Evolutionary conservation across 1,140 invertebrate species (phyloP).

Genomic region (Caenorhabditis briggsae): DNA sequence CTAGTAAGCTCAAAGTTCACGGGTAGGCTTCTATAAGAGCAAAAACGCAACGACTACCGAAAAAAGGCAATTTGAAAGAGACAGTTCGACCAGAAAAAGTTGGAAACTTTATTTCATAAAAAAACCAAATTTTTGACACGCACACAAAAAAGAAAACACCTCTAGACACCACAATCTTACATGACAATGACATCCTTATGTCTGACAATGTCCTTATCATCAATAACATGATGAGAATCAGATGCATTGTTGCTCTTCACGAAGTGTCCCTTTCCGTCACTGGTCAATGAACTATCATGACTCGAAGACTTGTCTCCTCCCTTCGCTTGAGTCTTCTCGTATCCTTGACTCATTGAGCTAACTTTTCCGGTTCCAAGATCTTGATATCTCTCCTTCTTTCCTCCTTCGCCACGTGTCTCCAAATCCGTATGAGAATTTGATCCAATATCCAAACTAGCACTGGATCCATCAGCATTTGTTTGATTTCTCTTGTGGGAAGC

Average conservation of each 20-base stretch:
- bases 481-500: background rate
- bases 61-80: too few relatives aligned
- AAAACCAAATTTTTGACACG: background rate
- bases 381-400: background rate
- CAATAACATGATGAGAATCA: slow-evolving; percentile 1
- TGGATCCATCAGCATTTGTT: slow-evolving; percentile 34
- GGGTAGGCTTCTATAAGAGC: too few relatives aligned
- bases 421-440: slow-evolving; percentile 8
- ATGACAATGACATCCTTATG: background rate
- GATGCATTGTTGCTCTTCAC: background rate
- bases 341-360: background rate
- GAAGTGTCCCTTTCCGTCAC: slow-evolving; percentile 42
- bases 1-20: too few relatives aligned
- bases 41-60: too few relatives aligned
- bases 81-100: too few relatives aligned
- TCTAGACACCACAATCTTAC: background rate
- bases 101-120: background rate
- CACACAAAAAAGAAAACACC: too few relatives aligned
- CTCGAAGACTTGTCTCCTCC: background rate
- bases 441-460: background rate
- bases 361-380: slow-evolving; percentile 27
- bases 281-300: background rate
- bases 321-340: slow-evolving; percentile 30
- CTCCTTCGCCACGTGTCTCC: slow-evolving; percentile 3
- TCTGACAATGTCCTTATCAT: slow-evolving; percentile 5